Percentiles rank a stretch among this genome's conserved stretches.
These are phyloP conservation scores for Empidonax traillii DNA, from an alignment of 2,113 vertebrate species.

Conservation along the genomic window DNA sequence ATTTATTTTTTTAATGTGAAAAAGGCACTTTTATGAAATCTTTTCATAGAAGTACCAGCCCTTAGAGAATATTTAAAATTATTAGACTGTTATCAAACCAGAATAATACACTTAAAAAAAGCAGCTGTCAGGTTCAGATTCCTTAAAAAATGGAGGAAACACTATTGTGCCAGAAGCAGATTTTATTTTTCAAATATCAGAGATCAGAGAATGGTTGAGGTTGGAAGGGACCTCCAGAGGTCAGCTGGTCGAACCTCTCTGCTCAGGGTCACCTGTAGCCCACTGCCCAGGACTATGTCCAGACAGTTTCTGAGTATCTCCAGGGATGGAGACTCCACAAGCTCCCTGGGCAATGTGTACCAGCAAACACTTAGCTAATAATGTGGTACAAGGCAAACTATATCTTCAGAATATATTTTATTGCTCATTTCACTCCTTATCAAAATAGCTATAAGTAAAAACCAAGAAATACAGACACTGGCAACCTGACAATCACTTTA, in stretches of 20 bases:
- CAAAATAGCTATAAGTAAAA: background rate
- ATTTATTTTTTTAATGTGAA: background rate
- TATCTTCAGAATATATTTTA: background rate
- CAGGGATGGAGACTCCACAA: background rate
- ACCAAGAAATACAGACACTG: background rate
- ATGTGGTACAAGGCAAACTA: background rate
- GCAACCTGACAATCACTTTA: background rate
- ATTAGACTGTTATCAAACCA: background rate
- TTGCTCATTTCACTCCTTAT: background rate
- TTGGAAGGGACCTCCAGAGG: background rate
- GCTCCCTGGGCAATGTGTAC: background rate
- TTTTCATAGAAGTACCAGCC: background rate
- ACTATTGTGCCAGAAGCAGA: background rate
- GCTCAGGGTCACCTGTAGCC: background rate
- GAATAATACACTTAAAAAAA: background rate
- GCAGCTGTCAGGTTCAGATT: background rate
- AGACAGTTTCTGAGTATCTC: background rate
- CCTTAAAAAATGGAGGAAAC: background rate
- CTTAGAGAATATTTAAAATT: background rate
- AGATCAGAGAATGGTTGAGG: background rate
- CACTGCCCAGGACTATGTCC: background rate
- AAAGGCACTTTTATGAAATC: background rate
- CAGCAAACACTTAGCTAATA: background rate
- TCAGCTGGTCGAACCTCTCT: background rate
- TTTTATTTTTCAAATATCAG: background rate